Conservation (phyloP, 2,113 vertebrate genomes). For the Pedetes capensis region DNA sequence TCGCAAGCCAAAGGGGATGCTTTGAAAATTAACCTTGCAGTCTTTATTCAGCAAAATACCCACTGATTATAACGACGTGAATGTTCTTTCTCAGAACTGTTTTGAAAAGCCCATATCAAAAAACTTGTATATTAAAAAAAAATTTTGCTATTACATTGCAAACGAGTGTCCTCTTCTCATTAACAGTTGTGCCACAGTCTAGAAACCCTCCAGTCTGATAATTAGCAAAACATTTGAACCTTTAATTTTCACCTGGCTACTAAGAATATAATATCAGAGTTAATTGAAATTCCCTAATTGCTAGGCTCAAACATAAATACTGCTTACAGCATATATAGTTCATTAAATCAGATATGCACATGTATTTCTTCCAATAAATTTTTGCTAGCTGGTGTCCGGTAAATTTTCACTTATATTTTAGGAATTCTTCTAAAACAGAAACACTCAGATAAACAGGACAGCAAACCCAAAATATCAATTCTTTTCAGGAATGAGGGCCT, state of each 20-base stretch:
- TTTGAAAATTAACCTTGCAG: background rate
- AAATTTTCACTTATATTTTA: background rate
- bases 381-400: background rate
- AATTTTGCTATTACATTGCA: background rate
- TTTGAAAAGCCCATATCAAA: background rate
- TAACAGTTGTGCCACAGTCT: background rate
- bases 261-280: constrained; percentile 35
- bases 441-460: background rate
- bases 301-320: constrained; percentile 1
- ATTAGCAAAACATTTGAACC: constrained; percentile 43
- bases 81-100: background rate
- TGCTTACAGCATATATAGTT: background rate
- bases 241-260: constrained; percentile 43
- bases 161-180: background rate
- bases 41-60: background rate
- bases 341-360: background rate
- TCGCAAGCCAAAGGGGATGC: background rate
- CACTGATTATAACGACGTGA: fast-evolving
- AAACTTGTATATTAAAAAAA: background rate
- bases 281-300: constrained; percentile 36
- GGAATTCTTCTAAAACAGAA: background rate
- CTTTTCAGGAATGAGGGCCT: background rate
- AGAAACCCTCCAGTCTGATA: background rate
- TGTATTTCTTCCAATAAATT: background rate
- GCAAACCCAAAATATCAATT: constrained; percentile 1